Evolutionary conservation across 2,113 vertebrate species (phyloP), one percentile per base, ranked within the genome.

Genomic region (Anser brachyrhynchus): DNA sequence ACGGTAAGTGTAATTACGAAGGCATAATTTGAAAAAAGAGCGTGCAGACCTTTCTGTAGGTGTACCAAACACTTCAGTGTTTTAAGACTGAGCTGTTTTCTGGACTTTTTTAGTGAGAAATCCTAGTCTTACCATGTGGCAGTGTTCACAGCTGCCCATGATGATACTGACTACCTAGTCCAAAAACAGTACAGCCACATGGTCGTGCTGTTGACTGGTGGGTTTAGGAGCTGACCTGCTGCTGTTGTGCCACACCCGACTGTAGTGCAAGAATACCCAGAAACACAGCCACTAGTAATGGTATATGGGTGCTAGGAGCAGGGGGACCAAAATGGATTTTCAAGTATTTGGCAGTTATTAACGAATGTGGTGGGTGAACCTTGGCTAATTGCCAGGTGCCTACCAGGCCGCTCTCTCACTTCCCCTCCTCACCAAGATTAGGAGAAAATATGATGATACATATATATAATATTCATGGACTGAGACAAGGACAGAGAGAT

Each of bases 121-220:
- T 4, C 2, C 5, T 18, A 15, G 9, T 20, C 10, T 54, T 61
- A 16, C 15, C 8, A 11, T 0, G 1, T 43, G 37, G 33, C 35
- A 77, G 29, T 49, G 11, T 35, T 55, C 28, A 62, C 14, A 62
- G 28, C 21, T 87, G 15, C 15, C 11, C 2, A 1, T 0, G 2
- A 14, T 11, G 10, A 2, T 62, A 31, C 3, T 76, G 39, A 41
- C 5, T n/a, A 51, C 26, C 13, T 44, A 4, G 10, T 58, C 26
- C 28, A 49, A 64, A 90, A 49, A 13, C 23, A 55, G 33, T 59
- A 62, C 26, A 66, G 37, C 26, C 0, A 0, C 0, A 0, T 3
- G 39, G 11, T 31, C 18, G 3, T 8, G 6, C 8, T 59, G 10
- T 28, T 92, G 46, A n/a, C 9, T 6, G 25, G 19, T 0, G 0